Evolutionary conservation across 2,888 invertebrate species (phyloP).

Genomic region (Halocaridina rubra): DNA sequence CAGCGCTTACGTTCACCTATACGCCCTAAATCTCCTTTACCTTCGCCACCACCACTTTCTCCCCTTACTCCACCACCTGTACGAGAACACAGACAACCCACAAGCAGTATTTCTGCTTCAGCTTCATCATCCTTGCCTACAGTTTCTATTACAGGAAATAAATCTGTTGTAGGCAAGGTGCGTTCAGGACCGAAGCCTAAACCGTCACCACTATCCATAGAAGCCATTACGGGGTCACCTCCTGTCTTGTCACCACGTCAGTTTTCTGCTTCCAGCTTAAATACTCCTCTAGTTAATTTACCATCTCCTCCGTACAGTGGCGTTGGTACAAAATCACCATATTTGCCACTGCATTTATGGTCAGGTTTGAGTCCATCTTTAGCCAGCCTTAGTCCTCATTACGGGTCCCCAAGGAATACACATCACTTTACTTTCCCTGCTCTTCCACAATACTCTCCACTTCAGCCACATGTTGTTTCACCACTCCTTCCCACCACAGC

Average conservation of each 20-base stretch:
- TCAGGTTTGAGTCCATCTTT: slow-evolving; percentile 64
- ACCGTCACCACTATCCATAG: slow-evolving; percentile 65
- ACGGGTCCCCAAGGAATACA: slow-evolving; percentile 56
- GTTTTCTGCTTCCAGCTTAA: slow-evolving; percentile 64
- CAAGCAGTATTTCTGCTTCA: slow-evolving; percentile 8
- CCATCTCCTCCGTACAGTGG: slow-evolving; percentile 63
- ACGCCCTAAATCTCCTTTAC: slow-evolving; percentile 64
- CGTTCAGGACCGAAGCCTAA: slow-evolving; percentile 64
- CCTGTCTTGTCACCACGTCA: slow-evolving; percentile 64
- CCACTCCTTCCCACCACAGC: slow-evolving; percentile 56
- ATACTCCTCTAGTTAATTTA: slow-evolving; percentile 64
- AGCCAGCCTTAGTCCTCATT: slow-evolving; percentile 63
- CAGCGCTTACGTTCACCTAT: slow-evolving; percentile 62
- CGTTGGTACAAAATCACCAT: slow-evolving; percentile 64
- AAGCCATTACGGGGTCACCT: slow-evolving; percentile 64
- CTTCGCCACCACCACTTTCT: slow-evolving; percentile 63
- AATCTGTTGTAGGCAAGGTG: slow-evolving; percentile 9
- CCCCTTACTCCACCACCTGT: slow-evolving; percentile 59
- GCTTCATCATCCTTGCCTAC: slow-evolving; percentile 46
- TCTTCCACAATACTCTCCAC: slow-evolving; percentile 44
- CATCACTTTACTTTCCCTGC: slow-evolving; percentile 63
- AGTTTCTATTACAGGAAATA: slow-evolving; percentile 10
- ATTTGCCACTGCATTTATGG: slow-evolving; percentile 64
- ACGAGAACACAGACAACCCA: slow-evolving; percentile 45
- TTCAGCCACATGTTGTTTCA: slow-evolving; percentile 42